Evolutionary conservation across 1,140 invertebrate genomes (phyloP).

Genomic region (Ceratitis capitata): DNA sequence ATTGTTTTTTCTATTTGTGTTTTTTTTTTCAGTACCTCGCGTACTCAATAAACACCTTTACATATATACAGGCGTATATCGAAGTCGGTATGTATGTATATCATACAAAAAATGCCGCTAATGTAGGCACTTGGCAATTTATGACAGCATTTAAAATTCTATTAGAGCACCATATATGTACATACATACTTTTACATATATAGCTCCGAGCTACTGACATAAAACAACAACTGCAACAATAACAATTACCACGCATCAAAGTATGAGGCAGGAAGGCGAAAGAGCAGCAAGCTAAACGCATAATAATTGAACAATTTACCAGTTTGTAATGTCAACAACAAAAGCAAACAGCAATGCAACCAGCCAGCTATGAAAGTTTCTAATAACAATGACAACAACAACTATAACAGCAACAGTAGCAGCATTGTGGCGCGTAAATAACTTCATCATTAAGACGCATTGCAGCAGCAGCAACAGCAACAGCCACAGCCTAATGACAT

Average conservation of each 20-base stretch:
- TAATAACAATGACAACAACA: constrained; percentile 48
- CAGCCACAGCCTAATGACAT: constrained; percentile 20
- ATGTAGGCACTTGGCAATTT: background rate
- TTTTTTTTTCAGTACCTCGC: background rate
- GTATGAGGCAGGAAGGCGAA: background rate
- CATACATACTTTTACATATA: background rate
- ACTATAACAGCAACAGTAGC: constrained; percentile 39
- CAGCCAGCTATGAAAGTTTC: too few species aligned
- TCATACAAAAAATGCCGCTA: constrained; percentile 10
- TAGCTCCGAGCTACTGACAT: background rate
- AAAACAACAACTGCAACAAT: background rate
- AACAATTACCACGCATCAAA: background rate
- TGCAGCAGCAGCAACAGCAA: background rate
- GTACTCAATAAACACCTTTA: background rate
- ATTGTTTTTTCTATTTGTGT: background rate
- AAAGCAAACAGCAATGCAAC: background rate
- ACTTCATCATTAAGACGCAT: constrained; percentile 1
- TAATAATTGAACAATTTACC: constrained; percentile 65
- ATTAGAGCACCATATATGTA: background rate
- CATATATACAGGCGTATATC: background rate
- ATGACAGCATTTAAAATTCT: constrained; percentile 33
- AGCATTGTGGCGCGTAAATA: background rate
- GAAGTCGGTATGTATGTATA: background rate
- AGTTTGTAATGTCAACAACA: constrained; percentile 45
- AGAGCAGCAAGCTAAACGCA: constrained; percentile 51